Conservation (phyloP, 2,797 vertebrate species). For the Aviceda cuculoides region DNA sequence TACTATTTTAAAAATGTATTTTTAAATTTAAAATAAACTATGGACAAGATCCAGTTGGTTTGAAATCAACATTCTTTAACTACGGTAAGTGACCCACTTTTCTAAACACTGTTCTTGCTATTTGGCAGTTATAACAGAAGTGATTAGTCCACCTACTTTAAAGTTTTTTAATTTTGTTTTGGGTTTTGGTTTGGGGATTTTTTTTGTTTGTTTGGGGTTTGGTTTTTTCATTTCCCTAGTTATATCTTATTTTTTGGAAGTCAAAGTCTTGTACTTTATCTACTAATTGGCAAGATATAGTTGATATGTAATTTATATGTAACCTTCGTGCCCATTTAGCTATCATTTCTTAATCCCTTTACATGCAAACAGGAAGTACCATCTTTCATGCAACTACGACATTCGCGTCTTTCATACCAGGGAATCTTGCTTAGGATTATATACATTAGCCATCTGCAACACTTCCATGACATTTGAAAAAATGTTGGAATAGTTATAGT, state of each 20-base stretch:
- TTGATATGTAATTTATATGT: neutral
- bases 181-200: fast-evolving
- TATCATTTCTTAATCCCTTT: neutral
- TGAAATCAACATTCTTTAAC: neutral
- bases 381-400: neutral
- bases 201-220: neutral
- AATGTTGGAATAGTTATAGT: neutral
- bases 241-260: neutral
- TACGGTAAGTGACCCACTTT: neutral
- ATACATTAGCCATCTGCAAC: neutral
- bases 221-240: neutral
- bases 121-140: neutral
- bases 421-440: neutral
- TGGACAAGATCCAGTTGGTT: neutral
- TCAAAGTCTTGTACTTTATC: neutral
- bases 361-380: neutral
- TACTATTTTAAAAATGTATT: neutral
- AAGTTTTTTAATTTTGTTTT: neutral
- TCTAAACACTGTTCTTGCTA: neutral
- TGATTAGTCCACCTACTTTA: neutral
- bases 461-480: neutral
- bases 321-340: neutral
- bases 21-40: slow-evolving; percentile 27
- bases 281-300: neutral
- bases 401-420: neutral